phyloP scores from a whole-genome alignment of 2,888 invertebrate species.

The Marasmarcha lunaedactyla region DNA sequence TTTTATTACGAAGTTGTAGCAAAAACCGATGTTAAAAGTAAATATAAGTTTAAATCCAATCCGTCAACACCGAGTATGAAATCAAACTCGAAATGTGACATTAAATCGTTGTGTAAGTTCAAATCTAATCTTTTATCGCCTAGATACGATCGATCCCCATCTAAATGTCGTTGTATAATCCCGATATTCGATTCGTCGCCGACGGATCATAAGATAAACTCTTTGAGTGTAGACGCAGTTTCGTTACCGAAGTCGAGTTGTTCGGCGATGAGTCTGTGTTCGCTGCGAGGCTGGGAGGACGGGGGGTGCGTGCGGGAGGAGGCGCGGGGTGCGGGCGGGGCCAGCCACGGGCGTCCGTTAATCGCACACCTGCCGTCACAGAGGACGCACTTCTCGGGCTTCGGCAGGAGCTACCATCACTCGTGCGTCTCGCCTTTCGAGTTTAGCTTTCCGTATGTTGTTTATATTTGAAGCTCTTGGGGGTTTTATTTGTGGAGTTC shows the following conservation, averaged over 20 bases:
- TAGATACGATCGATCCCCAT: too few relatives aligned
- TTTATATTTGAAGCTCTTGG: constrained; percentile 43
- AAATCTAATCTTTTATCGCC: too few relatives aligned
- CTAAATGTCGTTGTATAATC: too few relatives aligned
- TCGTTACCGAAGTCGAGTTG: constrained; percentile 57
- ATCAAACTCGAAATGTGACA: too few relatives aligned
- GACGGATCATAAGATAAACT: too few relatives aligned
- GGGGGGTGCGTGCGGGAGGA: constrained; percentile 33
- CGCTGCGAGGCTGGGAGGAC: constrained; percentile 34
- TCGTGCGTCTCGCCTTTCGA: constrained; percentile 67
- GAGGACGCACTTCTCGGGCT: constrained; percentile 62
- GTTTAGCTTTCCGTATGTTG: constrained; percentile 60
- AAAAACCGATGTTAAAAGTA: constrained; percentile 26
- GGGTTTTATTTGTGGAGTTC: neutral
- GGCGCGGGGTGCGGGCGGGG: constrained; percentile 62
- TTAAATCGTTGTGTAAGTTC: too few relatives aligned
- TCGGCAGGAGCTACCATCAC: constrained; percentile 66
- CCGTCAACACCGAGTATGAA: too few relatives aligned
- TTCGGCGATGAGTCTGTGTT: constrained; percentile 53
- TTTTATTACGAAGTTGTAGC: constrained; percentile 54
- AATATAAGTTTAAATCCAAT: constrained; percentile 17
- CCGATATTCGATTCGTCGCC: too few relatives aligned
- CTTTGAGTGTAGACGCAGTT: neutral
- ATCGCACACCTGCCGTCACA: constrained; percentile 58
- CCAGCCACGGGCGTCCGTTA: constrained; percentile 64